A percentile compares a stretch with the other conserved stretches of the same genome.
These are phyloP conservation scores for Macrostomum lignano DNA, from an alignment of 1,140 invertebrate genomes.

Conservation along the genomic window DNA sequence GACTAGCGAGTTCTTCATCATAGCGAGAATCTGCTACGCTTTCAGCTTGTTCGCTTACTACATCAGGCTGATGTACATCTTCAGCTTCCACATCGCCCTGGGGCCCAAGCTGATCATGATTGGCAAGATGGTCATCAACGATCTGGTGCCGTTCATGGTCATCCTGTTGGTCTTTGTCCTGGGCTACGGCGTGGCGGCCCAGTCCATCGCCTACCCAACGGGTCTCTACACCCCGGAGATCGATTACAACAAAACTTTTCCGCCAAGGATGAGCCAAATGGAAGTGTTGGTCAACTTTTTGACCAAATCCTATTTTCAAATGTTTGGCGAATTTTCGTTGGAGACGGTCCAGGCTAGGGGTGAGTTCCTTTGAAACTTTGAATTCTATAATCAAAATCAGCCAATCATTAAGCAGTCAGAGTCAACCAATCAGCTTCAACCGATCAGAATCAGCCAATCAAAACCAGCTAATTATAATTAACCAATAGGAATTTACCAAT, in stretches of 20 bases:
- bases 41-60: conserved; percentile 19
- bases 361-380: too few relatives aligned
- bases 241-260: background rate
- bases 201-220: conserved; percentile 27
- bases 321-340: conserved; percentile 29
- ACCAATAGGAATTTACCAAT: too few relatives aligned
- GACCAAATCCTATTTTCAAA: conserved; percentile 26
- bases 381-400: too few relatives aligned
- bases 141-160: conserved; percentile 27
- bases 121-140: conserved; percentile 24
- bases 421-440: too few relatives aligned
- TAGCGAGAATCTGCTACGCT: conserved; percentile 10
- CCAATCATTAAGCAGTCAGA: too few relatives aligned
- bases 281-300: background rate
- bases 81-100: conserved; percentile 21
- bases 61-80: conserved; percentile 21
- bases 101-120: conserved; percentile 32
- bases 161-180: conserved; percentile 30
- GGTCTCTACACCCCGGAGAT: conserved; percentile 1
- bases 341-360: conserved; percentile 23
- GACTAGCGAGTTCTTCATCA: conserved; percentile 3
- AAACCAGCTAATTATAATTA: too few relatives aligned
- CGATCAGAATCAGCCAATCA: too few relatives aligned
- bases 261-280: background rate
- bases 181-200: conserved; percentile 26